Percentiles rank a stretch among this genome's conserved stretches.
These are phyloP conservation scores for Luffia ferchaultella DNA, from an alignment of 2,888 invertebrate species.

Conservation along the genomic window DNA sequence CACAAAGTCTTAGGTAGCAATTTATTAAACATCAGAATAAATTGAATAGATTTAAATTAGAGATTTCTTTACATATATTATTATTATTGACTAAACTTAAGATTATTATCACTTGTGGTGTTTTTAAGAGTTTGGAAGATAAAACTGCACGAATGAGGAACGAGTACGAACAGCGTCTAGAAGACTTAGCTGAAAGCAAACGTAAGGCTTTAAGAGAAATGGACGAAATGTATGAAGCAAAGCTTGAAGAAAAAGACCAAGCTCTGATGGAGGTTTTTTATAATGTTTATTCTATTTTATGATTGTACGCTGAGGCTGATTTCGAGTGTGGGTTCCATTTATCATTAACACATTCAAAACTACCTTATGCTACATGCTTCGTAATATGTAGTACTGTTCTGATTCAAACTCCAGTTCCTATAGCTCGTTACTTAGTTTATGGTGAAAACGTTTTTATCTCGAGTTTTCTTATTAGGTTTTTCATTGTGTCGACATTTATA, in stretches of 20 bases:
- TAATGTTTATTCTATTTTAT: too few species aligned
- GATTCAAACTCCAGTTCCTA: neutral
- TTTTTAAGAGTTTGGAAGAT: conserved; percentile 67
- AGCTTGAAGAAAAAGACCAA: conserved; percentile 75
- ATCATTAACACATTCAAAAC: too few species aligned
- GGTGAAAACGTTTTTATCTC: neutral
- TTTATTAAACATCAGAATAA: too few species aligned
- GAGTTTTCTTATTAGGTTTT: neutral
- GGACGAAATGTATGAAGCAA: conserved; percentile 72
- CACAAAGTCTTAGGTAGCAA: too few species aligned
- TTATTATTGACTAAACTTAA: neutral
- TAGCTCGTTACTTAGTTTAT: neutral
- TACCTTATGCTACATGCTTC: neutral
- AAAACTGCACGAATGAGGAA: conserved; percentile 72
- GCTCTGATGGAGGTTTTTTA: conserved; percentile 50
- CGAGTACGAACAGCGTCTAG: conserved; percentile 72
- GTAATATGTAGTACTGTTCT: neutral
- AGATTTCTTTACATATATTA: too few species aligned
- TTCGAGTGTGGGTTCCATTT: too few species aligned
- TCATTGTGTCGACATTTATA: neutral
- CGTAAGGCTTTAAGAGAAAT: conserved; percentile 64
- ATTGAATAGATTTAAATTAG: too few species aligned
- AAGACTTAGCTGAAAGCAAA: conserved; percentile 64
- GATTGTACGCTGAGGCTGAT: too few species aligned
- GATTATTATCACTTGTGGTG: conserved; percentile 2